These are phyloP conservation scores for Ailuropoda melanoleuca DNA, from an alignment of 2,113 vertebrate genomes.

Conservation along the genomic window DNA sequence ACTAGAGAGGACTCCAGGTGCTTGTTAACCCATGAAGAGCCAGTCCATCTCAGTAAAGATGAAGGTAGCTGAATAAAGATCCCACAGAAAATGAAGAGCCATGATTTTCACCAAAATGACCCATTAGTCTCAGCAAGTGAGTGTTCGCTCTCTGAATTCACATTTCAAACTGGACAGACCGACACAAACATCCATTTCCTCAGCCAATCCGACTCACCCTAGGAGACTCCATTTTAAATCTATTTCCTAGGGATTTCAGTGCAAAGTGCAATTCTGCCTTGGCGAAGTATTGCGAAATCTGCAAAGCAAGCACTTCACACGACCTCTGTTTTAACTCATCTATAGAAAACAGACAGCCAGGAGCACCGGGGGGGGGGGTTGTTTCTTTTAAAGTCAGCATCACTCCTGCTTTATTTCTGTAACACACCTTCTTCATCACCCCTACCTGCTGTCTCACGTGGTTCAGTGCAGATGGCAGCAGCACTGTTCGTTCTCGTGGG, in stretches of 20 bases:
- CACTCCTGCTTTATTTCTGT: slow-evolving; percentile 28
- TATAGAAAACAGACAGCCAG: background rate
- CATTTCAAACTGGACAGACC: background rate
- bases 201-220: background rate
- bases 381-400: background rate
- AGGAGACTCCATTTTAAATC: background rate
- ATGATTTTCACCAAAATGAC: slow-evolving; percentile 49
- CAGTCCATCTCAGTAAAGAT: background rate
- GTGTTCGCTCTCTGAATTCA: background rate
- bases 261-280: background rate
- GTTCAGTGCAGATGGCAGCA: slow-evolving; percentile 14
- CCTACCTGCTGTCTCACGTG: background rate
- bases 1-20: background rate
- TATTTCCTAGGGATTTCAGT: background rate
- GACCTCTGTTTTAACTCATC: slow-evolving; percentile 25
- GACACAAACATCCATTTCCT: background rate
- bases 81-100: slow-evolving; percentile 12
- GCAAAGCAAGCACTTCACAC: slow-evolving; percentile 20
- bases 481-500: background rate
- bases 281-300: background rate
- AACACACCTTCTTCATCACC: background rate
- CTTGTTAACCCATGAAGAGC: slow-evolving; percentile 18
- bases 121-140: slow-evolving; percentile 25
- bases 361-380: background rate
- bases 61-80: background rate